Evolutionary conservation across 2,888 invertebrate genomes (phyloP), one percentile per base, ranked within the genome.

Genomic region (Aquatica leii): DNA sequence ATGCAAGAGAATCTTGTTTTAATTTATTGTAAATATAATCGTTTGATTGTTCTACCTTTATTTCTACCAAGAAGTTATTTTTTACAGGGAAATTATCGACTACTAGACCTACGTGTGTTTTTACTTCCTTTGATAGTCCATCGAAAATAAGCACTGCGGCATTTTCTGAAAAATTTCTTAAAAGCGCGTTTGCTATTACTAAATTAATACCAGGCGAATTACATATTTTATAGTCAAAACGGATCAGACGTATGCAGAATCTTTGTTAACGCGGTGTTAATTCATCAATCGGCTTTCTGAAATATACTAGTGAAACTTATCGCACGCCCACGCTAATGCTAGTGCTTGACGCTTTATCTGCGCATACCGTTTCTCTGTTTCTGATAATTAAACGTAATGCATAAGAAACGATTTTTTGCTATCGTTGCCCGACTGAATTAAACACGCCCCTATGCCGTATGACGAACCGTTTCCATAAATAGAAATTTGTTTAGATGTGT

Each of bases 1-100:
- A 62, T 69, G 64, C 14, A 66, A 34, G 9, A 6, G 9, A 4
- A 31, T 31, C 4, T 31, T 9, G 5, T 31, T 31, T 4, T 31
- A 9, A 9, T 31, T 31, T 31, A 6, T 31, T n/a, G n/a, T 9
- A 31, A 31, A 9, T 31, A 6, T 31, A 9, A 31, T 31, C 31
- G 4, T 31, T 31, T 31, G 31, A 31, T 9, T 31, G 31, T 9
- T 31, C 31, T 31, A 6, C 5, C 9, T 31, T 9, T 6, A 9
- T 31, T 31, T 31, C 31, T 6, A 6, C 31, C 9, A 31, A 31
- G 5, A 4, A 31, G 31, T 9, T 31, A 31, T 31, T 4, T 31
- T 31, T 31, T 6, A 31, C 31, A 4, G 4, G 31, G 31, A 31
- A 6, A 6, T 9, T 4, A 31, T 4, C 4, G 9, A 31, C 9